phyloP scores from a whole-genome alignment of 2,888 invertebrate species.

The Amblyjoppa fuscipennis region DNA sequence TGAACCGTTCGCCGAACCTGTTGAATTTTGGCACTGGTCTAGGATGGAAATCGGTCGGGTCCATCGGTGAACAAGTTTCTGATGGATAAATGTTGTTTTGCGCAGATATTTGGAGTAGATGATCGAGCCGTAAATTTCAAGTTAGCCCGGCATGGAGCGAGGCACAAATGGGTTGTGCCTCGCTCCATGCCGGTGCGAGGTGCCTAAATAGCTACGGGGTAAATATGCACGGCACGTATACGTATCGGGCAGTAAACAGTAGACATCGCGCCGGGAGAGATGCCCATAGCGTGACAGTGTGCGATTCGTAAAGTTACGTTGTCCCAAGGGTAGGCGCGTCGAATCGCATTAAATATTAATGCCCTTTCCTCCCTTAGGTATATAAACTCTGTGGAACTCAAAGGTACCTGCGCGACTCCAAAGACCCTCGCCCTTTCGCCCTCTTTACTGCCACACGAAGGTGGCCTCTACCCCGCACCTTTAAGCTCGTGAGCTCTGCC shows the following conservation, averaged over 20 bases:
- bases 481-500: conserved; percentile 40
- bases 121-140: conserved; percentile 27
- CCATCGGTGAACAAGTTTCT: neutral
- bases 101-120: conserved; percentile 20
- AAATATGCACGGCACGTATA: neutral
- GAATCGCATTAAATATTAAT: conserved; percentile 74
- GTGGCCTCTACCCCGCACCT: conserved; percentile 36
- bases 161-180: conserved; percentile 20
- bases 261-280: conserved; percentile 21
- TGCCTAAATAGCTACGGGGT: neutral
- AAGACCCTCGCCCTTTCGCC: conserved; percentile 63
- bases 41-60: neutral
- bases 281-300: conserved; percentile 63
- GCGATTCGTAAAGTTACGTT: conserved; percentile 72
- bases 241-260: conserved; percentile 3
- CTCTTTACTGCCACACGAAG: conserved; percentile 37
- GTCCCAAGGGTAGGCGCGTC: conserved; percentile 69
- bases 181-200: too few relatives aligned
- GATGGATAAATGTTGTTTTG: conserved; percentile 8
- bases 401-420: conserved; percentile 61
- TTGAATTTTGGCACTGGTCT: neutral
- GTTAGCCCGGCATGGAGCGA: conserved; percentile 3
- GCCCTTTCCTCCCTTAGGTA: conserved; percentile 55
- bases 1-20: conserved; percentile 27
- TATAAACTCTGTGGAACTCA: conserved; percentile 40